A percentile compares a stretch with the other conserved stretches of the same genome.
Evolutionary conservation across 2,113 vertebrate genomes (phyloP).

Genomic region (Xiphophorus couchianus): DNA sequence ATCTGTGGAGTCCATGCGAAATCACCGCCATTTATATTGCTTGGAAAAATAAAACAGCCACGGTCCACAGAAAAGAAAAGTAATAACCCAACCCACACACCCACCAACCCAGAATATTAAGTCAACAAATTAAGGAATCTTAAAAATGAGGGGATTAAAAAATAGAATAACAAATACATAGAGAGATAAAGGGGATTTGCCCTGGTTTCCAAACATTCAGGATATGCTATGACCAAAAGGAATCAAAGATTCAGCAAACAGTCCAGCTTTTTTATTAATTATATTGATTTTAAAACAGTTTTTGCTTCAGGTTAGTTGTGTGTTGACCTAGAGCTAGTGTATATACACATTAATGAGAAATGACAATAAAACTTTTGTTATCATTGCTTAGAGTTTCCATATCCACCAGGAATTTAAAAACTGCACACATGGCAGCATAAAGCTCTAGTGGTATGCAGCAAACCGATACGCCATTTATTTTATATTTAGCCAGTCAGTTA

Average conservation of each 20-base stretch:
- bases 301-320: background rate
- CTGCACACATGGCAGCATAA: slow-evolving; percentile 11
- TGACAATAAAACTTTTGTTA: background rate
- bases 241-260: background rate
- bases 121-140: too few species aligned
- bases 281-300: background rate
- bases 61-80: too few species aligned
- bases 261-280: background rate
- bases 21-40: too few species aligned
- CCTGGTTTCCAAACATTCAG: background rate
- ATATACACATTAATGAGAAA: background rate
- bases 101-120: too few species aligned
- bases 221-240: background rate
- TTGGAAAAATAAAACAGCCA: too few species aligned
- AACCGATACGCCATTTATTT: slow-evolving; percentile 32
- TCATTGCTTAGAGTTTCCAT: background rate
- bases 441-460: background rate
- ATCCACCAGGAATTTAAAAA: slow-evolving; percentile 1
- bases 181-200: background rate
- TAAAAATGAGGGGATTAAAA: too few species aligned
- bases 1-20: too few species aligned
- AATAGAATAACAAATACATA: too few species aligned
- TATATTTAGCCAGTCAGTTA: slow-evolving; percentile 58
- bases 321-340: background rate
- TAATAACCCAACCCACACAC: too few species aligned